These are phyloP conservation scores for Limnephilus lunatus DNA, from an alignment of 2,888 invertebrate genomes.

Conservation along the genomic window DNA sequence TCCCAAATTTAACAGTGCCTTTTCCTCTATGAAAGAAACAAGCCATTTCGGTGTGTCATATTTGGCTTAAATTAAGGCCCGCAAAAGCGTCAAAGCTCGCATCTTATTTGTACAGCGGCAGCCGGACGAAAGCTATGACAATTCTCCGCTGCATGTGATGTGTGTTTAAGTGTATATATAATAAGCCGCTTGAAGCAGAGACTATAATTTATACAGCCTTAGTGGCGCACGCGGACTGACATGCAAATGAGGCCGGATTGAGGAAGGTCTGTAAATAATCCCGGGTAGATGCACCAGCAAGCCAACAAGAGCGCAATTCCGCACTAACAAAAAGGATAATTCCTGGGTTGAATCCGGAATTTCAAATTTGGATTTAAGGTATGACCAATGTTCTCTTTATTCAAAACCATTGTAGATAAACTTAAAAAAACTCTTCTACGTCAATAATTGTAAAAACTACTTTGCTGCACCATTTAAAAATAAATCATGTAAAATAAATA, in stretches of 20 bases:
- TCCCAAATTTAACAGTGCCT: not conserved
- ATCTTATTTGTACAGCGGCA: not conserved
- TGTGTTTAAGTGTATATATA: not conserved
- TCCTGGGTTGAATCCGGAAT: not conserved
- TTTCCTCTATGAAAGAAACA: not conserved
- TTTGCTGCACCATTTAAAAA: no score
- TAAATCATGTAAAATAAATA: no score
- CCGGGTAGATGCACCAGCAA: not conserved
- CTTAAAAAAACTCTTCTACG: no score
- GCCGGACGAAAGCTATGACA: not conserved
- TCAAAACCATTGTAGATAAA: no score
- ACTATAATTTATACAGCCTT: not conserved
- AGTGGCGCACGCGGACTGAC: not conserved
- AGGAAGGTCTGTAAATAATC: not conserved
- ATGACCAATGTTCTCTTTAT: no score
- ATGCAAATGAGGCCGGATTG: not conserved
- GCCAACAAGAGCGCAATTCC: not conserved
- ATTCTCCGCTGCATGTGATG: not conserved
- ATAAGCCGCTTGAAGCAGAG: not conserved
- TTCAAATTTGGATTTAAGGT: no score
- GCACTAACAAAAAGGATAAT: not conserved
- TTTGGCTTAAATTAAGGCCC: not conserved
- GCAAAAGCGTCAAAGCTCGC: not conserved
- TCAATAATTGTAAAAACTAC: no score
- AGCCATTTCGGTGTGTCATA: not conserved